Base-by-base conservation (phyloP, 2,888 invertebrate species). In the Drosophila pseudotakahashii region DNA sequence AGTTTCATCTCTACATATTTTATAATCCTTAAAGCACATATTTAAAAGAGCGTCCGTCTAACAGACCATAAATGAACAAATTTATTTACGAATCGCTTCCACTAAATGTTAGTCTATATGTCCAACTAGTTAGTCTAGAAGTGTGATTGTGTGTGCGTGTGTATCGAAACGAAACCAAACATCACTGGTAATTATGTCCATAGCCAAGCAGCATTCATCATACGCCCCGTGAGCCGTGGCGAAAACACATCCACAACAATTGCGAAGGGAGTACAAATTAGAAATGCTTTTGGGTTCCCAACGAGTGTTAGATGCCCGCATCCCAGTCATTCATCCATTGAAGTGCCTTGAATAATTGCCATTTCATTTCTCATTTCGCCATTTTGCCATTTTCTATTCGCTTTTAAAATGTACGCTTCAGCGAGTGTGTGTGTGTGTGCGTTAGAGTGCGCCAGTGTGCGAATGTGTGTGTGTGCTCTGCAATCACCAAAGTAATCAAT, bases 401-500 rank as follows among this genome's bases (percentile, higher is more conserved):
- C 63, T 63, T 62, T 51, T 51, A 44, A 68, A 19, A 68, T 34
- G 47, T 14, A 32, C 47, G 45, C 10, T 45, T 30, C 45, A 16
- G 32, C 14, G 14, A 42, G 58, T 23, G 26, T 44, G 37, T 55
- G 37, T n/a, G 58, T 19, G 47, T 44, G 51, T 60, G 58, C 37
- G 47, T 19, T 37, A 16, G 50, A 45, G 62, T n/a, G 57, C 23
- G 48, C 42, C 50, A 55, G 61, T 47, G 50, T 36, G 36, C n/a
- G n/a, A n/a, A n/a, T 37, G 61, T 47, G 50, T 36, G 36, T 37
- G 57, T 58, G 59, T 11, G 57, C 59, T 62, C 67, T 60, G 54
- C 64, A 82, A 76, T 80, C 73, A 78, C 47, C 66, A 73, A 78
- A 78, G 73, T 77, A 84, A 83, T 84, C 79, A 78, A 73, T 79